Evolutionary conservation across 2,888 invertebrate species (phyloP), one percentile per base, ranked within the genome.

Genomic region (Ophion slaviceki): DNA sequence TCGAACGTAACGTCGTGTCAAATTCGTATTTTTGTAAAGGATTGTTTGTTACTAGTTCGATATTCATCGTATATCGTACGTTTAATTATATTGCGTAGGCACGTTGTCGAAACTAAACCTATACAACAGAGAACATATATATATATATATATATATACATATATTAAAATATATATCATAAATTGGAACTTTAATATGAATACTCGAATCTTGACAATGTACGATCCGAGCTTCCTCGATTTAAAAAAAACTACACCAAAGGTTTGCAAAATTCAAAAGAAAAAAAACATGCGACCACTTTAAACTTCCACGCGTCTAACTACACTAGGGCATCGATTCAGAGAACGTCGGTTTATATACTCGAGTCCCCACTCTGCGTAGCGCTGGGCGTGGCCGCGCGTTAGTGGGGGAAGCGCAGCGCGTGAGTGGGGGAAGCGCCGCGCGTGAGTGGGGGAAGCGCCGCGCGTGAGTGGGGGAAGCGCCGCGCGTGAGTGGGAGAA

Each of bases 21-120:
- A 93, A 93, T 93, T 92, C 91, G 92, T 93, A 93, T 93, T 93
- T 93, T 93, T 93, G 91, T 93, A 93, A 78, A 92, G 91, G 89
- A 92, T 92, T 91, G 91, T 91, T 92, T 91, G 89, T 92, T 92
- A 87, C 88, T 91, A 91, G 90, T 88, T 85, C 86, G 67, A 83
- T 78, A 82, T 64, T 57, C 45, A 53, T 61, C 45, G 24, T 61
- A 68, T 78, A 84, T 76, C 74, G 80, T 70, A 76, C 59, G 64
- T 85, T 84, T 79, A 82, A 85, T 79, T 81, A 82, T 87, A 84
- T 80, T 76, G 84, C 53, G 61, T 84, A 72, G 70, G 82, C 20
- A 80, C 67, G 75, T 78, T 72, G 68, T 77, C 32, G 7, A 77
- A 45, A 61, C 64, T 71, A 67, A 62, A 76, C 59, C 53, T 71